These are phyloP conservation scores for Umimayanthus chanpuru DNA, from an alignment of 92 coral and sea anemone species.

Conservation along the genomic window DNA sequence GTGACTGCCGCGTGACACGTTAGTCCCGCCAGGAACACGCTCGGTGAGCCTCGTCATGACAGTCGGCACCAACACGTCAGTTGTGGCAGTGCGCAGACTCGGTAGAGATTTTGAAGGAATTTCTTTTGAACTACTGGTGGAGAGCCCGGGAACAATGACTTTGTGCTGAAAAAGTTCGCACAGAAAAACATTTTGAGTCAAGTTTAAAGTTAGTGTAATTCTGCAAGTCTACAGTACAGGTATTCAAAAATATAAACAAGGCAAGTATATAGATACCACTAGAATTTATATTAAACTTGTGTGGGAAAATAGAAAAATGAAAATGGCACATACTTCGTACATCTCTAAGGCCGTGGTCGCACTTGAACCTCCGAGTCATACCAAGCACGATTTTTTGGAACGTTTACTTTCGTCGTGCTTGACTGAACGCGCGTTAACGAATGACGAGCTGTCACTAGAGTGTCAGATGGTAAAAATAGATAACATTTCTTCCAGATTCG, in stretches of 20 bases:
- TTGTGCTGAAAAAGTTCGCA: background rate
- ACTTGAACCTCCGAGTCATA: too few species aligned
- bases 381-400: too few species aligned
- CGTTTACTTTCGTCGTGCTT: too few species aligned
- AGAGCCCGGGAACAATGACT: background rate
- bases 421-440: too few species aligned
- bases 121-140: background rate
- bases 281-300: too few species aligned
- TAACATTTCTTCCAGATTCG: too few species aligned
- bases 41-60: background rate
- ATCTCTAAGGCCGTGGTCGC: too few species aligned
- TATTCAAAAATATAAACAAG: too few species aligned
- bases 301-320: too few species aligned
- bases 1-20: background rate
- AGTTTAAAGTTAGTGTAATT: background rate
- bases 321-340: too few species aligned
- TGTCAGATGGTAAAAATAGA: too few species aligned
- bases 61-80: constrained; percentile 7
- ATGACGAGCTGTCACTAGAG: too few species aligned
- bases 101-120: background rate
- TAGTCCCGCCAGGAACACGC: background rate
- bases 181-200: background rate
- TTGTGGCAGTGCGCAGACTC: background rate
- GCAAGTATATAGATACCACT: background rate
- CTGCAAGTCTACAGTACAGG: background rate